Conservation (phyloP, 2,797 vertebrate genomes). For the Sphaeramia orbicularis region DNA sequence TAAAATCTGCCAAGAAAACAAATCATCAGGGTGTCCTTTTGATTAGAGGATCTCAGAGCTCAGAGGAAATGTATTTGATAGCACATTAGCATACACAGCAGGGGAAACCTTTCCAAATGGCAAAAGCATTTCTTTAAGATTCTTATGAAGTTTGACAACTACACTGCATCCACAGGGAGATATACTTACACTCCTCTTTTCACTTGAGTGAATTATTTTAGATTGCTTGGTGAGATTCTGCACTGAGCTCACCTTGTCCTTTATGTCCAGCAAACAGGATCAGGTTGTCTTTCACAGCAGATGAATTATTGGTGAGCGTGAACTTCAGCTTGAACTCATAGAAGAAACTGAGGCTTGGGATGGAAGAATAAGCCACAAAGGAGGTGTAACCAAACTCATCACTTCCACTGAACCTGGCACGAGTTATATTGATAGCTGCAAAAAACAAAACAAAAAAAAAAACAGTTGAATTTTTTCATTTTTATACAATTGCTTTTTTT, state of each 20-base stretch:
- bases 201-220: conserved; percentile 39
- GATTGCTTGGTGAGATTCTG: conserved; percentile 32
- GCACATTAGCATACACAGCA: conserved; percentile 67
- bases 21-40: conserved; percentile 51
- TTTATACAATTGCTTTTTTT: background rate
- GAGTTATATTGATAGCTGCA: conserved; percentile 87
- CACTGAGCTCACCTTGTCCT: conserved; percentile 86
- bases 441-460: conserved; percentile 58
- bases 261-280: conserved; percentile 92
- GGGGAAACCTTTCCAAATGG: conserved; percentile 42
- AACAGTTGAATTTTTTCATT: conserved; percentile 3
- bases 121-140: conserved; percentile 47
- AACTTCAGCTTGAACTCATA: conserved; percentile 91
- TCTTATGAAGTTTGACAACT: conserved; percentile 62
- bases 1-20: conserved; percentile 54
- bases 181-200: conserved; percentile 29
- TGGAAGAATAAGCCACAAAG: conserved; percentile 85
- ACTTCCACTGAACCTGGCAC: conserved; percentile 86
- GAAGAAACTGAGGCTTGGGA: conserved; percentile 84
- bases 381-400: conserved; percentile 90
- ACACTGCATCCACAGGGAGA: conserved; percentile 37
- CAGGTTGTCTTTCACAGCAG: conserved; percentile 89
- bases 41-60: conserved; percentile 63
- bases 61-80: conserved; percentile 67
- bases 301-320: conserved; percentile 84